Percentiles rank a stretch among this genome's conserved stretches.
Evolutionary conservation across 2,888 invertebrate species (phyloP).

Genomic region (Ectemnius continuus): DNA sequence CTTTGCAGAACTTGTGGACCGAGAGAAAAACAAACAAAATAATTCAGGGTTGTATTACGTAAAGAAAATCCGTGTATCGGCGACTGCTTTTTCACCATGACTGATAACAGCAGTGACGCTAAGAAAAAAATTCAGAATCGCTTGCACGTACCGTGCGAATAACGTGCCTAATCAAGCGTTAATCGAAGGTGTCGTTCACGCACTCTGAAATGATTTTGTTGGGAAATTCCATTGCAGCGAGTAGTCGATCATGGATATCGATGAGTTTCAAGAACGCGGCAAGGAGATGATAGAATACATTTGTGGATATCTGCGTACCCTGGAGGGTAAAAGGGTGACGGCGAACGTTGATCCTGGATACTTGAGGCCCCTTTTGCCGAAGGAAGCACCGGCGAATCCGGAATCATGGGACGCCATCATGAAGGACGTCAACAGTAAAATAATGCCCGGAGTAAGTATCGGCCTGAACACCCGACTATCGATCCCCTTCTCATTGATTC

Average conservation of each 20-base stretch:
- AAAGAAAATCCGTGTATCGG: background rate
- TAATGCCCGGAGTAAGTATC: slow-evolving; percentile 90
- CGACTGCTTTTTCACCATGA: background rate
- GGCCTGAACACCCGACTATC: slow-evolving; percentile 39
- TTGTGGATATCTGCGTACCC: slow-evolving; percentile 91
- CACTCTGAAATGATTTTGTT: slow-evolving; percentile 18
- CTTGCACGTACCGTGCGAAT: slow-evolving; percentile 14
- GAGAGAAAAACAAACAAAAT: background rate
- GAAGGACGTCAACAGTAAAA: slow-evolving; percentile 92
- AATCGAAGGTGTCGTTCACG: background rate
- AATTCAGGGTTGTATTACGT: background rate
- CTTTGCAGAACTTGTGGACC: background rate
- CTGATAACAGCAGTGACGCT: slow-evolving; percentile 19
- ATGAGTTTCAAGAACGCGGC: slow-evolving; percentile 91
- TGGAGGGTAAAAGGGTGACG: slow-evolving; percentile 89
- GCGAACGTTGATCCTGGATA: slow-evolving; percentile 96
- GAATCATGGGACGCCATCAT: slow-evolving; percentile 94
- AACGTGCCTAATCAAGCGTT: slow-evolving; percentile 47
- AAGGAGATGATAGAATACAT: slow-evolving; percentile 98
- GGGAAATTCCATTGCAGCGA: slow-evolving; percentile 47
- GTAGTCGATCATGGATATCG: slow-evolving; percentile 86
- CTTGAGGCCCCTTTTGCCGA: slow-evolving; percentile 87
- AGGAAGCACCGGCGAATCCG: slow-evolving; percentile 89
- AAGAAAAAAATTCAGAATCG: slow-evolving; percentile 42
- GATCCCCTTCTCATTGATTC: slow-evolving; percentile 33